Evolutionary conservation across 1,140 invertebrate species (phyloP).

Genomic region (Drosophila pandora): DNA sequence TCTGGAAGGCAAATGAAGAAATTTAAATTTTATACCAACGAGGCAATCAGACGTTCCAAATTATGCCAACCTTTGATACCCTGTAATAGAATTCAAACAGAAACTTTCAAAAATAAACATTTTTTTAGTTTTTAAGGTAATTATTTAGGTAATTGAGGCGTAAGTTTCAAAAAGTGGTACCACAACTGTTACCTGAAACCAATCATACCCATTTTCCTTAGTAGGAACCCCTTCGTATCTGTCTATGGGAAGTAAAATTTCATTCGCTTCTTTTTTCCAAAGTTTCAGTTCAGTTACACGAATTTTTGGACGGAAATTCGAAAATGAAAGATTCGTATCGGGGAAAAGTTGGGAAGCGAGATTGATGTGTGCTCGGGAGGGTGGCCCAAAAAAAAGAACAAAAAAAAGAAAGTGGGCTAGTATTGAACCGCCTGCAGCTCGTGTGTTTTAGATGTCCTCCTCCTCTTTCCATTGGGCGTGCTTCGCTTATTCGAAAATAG

Average conservation of each 20-base stretch:
- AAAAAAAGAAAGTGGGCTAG: slow-evolving; percentile 26
- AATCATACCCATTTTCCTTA: neutral
- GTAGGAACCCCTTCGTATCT: slow-evolving; percentile 18
- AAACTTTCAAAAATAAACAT: too few relatives aligned
- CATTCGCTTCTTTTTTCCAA: slow-evolving; percentile 44
- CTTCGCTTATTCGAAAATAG: slow-evolving; percentile 64
- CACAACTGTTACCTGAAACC: neutral
- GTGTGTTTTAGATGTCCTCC: slow-evolving; percentile 43
- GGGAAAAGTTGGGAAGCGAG: slow-evolving; percentile 58
- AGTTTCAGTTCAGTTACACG: slow-evolving; percentile 74
- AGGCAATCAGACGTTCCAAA: slow-evolving; percentile 54
- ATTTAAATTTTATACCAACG: slow-evolving; percentile 72
- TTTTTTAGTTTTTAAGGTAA: too few relatives aligned
- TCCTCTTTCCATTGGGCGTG: slow-evolving; percentile 32
- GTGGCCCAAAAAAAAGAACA: slow-evolving; percentile 27
- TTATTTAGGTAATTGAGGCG: too few relatives aligned
- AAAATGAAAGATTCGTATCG: slow-evolving; percentile 81
- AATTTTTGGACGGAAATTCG: slow-evolving; percentile 77
- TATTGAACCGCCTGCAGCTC: slow-evolving; percentile 71
- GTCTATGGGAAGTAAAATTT: slow-evolving; percentile 46
- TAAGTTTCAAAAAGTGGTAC: too few relatives aligned
- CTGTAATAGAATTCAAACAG: neutral
- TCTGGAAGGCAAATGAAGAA: slow-evolving; percentile 69
- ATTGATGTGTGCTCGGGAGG: slow-evolving; percentile 71
- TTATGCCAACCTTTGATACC: slow-evolving; percentile 37